Percentiles rank a stretch among this genome's conserved stretches.
Conservation (phyloP, 2,113 vertebrate species). For the Sceloporus tristichus region DNA sequence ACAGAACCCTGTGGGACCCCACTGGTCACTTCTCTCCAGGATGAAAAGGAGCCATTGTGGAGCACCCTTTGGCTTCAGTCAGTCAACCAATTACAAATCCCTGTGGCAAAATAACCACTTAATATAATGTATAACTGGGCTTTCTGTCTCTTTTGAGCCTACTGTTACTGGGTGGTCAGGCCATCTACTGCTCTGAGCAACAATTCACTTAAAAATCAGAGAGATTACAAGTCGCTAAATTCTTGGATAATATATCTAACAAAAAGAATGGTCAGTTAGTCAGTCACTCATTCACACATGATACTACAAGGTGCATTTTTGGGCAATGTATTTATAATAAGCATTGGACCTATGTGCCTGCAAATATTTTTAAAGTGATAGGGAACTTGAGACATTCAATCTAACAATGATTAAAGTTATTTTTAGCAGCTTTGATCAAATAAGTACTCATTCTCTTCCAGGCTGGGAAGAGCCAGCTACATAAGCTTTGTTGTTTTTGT, state of each 20-base stretch:
- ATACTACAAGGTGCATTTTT: neutral
- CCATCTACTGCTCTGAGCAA: no score
- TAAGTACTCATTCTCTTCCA: neutral
- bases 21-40: no score
- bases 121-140: neutral
- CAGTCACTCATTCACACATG: neutral
- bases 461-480: neutral
- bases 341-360: neutral
- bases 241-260: neutral
- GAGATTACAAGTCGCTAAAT: neutral
- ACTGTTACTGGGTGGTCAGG: no score
- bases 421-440: neutral
- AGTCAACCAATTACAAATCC: no score
- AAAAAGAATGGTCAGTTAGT: neutral
- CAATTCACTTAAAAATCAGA: no score
- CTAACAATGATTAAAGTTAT: neutral
- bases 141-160: neutral
- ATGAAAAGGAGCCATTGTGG: no score
- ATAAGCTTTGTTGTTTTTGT: neutral
- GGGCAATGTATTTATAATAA: neutral
- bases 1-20: no score
- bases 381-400: neutral
- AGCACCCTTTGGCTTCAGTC: no score
- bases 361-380: neutral
- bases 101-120: neutral